These are phyloP conservation scores for Pseudochirops corinnae DNA, from an alignment of 2,797 vertebrate species.

Conservation along the genomic window DNA sequence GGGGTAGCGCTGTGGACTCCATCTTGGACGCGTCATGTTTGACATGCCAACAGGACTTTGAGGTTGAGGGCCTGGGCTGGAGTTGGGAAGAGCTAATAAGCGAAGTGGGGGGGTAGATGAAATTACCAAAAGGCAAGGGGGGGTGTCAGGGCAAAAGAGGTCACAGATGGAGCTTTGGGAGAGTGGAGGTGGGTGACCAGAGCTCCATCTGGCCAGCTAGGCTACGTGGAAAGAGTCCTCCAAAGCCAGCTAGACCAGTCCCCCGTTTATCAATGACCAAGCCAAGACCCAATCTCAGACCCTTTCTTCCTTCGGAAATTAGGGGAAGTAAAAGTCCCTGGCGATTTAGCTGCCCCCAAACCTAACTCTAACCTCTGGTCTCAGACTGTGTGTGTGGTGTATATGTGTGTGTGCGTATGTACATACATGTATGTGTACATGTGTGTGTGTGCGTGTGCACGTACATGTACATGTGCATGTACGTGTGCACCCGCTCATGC, in stretches of 20 bases:
- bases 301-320: too few species aligned
- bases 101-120: neutral
- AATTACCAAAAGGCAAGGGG: neutral
- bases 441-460: neutral
- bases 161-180: too few species aligned
- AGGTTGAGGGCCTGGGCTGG: too few species aligned
- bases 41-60: neutral
- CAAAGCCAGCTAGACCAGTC: too few species aligned
- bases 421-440: neutral
- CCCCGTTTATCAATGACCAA: too few species aligned
- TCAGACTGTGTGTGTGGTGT: neutral
- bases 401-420: too few species aligned
- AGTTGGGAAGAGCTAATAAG: neutral
- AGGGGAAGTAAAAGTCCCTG: neutral
- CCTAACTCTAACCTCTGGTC: neutral
- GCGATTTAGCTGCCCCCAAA: neutral
- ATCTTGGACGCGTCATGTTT: too few species aligned
- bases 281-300: too few species aligned
- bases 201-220: neutral
- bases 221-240: neutral
- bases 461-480: neutral
- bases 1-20: fast-evolving
- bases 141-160: too few species aligned
- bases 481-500: too few species aligned
- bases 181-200: neutral